Conservation (phyloP, 2,113 vertebrate genomes). For the Anhinga rufa region DNA sequence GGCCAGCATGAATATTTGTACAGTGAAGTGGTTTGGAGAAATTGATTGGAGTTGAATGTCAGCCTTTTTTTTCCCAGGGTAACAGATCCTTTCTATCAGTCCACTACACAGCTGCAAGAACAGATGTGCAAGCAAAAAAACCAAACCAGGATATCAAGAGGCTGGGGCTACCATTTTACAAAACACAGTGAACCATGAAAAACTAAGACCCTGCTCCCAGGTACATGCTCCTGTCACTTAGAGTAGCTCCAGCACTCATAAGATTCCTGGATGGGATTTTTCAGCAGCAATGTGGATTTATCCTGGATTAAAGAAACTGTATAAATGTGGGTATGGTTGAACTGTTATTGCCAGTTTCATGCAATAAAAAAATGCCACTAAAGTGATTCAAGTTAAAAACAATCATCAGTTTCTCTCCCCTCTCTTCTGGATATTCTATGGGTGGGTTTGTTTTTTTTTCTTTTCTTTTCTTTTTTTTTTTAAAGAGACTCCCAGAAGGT, state of each 20-base stretch:
- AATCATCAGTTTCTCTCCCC: not conserved
- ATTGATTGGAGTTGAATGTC: not conserved
- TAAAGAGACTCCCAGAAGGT: not conserved
- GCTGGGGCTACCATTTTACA: not conserved
- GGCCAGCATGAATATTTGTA: not conserved
- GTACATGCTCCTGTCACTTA: not conserved
- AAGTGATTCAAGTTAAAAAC: not conserved
- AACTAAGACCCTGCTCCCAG: not conserved
- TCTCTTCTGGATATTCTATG: not conserved
- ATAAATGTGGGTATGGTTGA: not conserved
- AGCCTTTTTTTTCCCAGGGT: not conserved
- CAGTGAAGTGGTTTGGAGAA: not conserved
- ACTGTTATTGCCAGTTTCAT: not conserved
- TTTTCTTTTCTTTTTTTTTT: no score
- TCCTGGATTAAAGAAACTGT: not conserved
- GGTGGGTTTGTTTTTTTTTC: not conserved
- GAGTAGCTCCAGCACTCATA: not conserved
- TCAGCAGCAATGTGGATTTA: not conserved
- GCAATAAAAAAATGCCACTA: not conserved
- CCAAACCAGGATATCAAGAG: not conserved
- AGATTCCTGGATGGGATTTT: not conserved
- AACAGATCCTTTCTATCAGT: not conserved
- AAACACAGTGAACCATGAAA: not conserved
- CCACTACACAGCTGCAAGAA: not conserved
- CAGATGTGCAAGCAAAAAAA: not conserved